A percentile compares a stretch with the other conserved stretches of the same genome.
phyloP scores from a whole-genome alignment of 2,113 vertebrate genomes.

The Charina bottae region DNA sequence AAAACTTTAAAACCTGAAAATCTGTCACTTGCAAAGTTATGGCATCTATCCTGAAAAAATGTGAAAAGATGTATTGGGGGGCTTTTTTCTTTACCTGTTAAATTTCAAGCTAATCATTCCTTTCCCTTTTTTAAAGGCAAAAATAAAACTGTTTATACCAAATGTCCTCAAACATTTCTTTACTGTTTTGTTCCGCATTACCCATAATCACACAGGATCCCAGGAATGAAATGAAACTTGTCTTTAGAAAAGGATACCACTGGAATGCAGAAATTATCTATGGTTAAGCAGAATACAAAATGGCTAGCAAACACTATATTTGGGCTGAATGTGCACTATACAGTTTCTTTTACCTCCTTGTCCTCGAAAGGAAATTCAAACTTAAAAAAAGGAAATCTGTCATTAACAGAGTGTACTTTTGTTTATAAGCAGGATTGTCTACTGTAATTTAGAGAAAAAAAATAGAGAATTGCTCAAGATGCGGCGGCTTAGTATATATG shows the following conservation, averaged over 20 bases:
- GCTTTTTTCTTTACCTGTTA: neutral
- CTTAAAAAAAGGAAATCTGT: slow-evolving; percentile 47
- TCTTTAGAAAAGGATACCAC: slow-evolving; percentile 44
- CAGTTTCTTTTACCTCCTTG: slow-evolving; percentile 32
- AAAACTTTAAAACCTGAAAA: neutral
- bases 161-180: slow-evolving; percentile 49
- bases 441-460: slow-evolving; percentile 20
- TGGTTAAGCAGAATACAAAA: slow-evolving; percentile 50
- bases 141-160: slow-evolving; percentile 52
- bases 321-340: slow-evolving; percentile 52
- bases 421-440: slow-evolving; percentile 8
- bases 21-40: neutral
- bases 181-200: slow-evolving; percentile 49
- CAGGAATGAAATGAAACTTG: slow-evolving; percentile 54
- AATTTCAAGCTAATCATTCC: slow-evolving; percentile 42
- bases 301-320: slow-evolving; percentile 47
- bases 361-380: slow-evolving; percentile 59
- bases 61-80: no score
- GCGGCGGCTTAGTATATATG: neutral
- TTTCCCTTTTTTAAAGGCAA: slow-evolving; percentile 31
- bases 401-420: slow-evolving; percentile 45
- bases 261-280: slow-evolving; percentile 59
- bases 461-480: slow-evolving; percentile 17
- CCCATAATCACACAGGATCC: slow-evolving; percentile 51
- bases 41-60: neutral